Percentiles rank a stretch among this genome's conserved stretches.
phyloP scores from a whole-genome alignment of 2,888 invertebrate genomes.

The Loripinus fragilis region DNA sequence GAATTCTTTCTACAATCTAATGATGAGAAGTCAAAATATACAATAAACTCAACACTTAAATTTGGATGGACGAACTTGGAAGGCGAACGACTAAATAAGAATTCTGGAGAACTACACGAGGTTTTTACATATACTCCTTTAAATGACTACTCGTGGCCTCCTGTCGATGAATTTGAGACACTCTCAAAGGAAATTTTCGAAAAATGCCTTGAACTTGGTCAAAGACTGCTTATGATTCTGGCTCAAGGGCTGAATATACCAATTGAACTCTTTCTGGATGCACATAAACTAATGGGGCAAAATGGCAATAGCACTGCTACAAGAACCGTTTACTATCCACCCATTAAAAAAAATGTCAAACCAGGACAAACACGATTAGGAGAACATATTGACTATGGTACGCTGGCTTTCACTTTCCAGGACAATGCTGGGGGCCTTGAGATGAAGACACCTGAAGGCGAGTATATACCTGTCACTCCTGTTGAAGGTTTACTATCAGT shows the following conservation, averaged over 20 bases:
- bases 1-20: no score
- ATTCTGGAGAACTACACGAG: no score
- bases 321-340: constrained; percentile 39
- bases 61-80: no score
- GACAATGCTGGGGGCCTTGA: constrained; percentile 67
- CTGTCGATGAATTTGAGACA: no score
- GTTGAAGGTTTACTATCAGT: constrained; percentile 90
- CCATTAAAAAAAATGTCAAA: constrained; percentile 47
- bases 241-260: constrained; percentile 35
- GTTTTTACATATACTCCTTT: no score
- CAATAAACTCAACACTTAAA: no score
- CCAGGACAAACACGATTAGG: constrained; percentile 67
- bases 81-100: no score
- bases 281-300: constrained; percentile 31
- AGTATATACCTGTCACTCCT: constrained; percentile 90
- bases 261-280: constrained; percentile 22
- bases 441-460: constrained; percentile 82
- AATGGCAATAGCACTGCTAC: constrained; percentile 27
- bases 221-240: constrained; percentile 12
- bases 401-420: constrained; percentile 66
- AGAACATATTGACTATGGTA: constrained; percentile 69
- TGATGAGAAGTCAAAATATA: no score
- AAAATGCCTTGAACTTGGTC: no score
- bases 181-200: no score
- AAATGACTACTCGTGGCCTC: no score